Conservation (phyloP, 2,113 vertebrate genomes). For the Phocoena phocoena region DNA sequence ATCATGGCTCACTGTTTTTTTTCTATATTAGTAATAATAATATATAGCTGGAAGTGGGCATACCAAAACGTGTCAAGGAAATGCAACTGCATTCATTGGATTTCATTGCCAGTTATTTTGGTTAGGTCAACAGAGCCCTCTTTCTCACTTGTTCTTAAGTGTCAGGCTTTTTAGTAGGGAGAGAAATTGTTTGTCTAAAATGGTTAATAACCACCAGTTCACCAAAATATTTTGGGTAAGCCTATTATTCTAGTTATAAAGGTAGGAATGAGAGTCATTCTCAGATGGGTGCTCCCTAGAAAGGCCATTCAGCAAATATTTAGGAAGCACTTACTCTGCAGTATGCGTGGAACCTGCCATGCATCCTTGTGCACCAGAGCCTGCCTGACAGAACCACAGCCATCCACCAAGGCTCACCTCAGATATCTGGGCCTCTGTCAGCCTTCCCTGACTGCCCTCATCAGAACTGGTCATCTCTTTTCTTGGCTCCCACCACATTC, state of each 20-base stretch:
- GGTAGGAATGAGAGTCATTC: not conserved
- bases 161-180: not conserved
- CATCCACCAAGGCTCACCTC: not conserved
- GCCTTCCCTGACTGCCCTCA: not conserved
- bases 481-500: not conserved
- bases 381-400: not conserved
- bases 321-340: not conserved
- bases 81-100: not conserved
- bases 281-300: not conserved
- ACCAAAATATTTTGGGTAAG: not conserved
- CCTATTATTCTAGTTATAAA: not conserved
- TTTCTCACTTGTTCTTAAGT: not conserved
- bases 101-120: not conserved
- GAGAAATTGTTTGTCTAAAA: not conserved
- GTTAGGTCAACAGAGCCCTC: not conserved
- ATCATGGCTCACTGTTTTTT: not conserved
- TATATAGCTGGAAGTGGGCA: not conserved
- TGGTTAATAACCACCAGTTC: not conserved
- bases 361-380: not conserved
- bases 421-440: not conserved
- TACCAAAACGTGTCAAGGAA: not conserved
- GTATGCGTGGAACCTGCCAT: not conserved
- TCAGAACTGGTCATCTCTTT: not conserved
- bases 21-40: not conserved
- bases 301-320: not conserved